Percentiles rank a stretch among this genome's conserved stretches.
Conservation (phyloP, 2,888 invertebrate genomes). For the Heterodera filipjevi region DNA sequence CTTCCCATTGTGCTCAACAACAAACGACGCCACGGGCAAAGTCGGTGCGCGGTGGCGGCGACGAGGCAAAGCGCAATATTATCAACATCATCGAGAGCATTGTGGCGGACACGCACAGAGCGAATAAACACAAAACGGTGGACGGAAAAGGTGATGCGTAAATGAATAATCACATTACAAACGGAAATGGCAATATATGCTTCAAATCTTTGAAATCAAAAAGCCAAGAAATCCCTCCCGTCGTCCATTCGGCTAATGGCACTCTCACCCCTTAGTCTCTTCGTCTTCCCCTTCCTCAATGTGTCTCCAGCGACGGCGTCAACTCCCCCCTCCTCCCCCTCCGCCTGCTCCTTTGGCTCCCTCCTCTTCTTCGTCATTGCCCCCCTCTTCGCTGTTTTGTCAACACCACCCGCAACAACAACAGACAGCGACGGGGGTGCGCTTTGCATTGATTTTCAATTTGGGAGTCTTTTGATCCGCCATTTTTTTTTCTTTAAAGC, state of each 20-base stretch:
- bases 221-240: too few species aligned
- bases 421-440: background rate
- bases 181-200: too few species aligned
- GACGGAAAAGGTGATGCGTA: background rate
- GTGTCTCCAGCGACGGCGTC: background rate
- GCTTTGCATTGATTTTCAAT: background rate
- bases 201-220: too few species aligned
- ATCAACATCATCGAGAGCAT: constrained; percentile 36
- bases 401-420: background rate
- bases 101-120: constrained; percentile 31
- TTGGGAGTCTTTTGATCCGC: too few species aligned
- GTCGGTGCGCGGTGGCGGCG: background rate
- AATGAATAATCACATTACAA: too few species aligned
- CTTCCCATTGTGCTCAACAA: background rate
- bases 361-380: background rate
- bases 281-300: background rate
- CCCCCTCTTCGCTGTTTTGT: background rate
- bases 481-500: background rate
- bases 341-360: background rate
- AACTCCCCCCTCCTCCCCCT: background rate
- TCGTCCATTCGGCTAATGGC: background rate
- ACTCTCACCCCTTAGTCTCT: background rate
- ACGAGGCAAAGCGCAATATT: constrained; percentile 31
- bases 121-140: background rate
- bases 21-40: background rate